Evolutionary conservation across 2,888 invertebrate genomes (phyloP).

Genomic region (Parochlus steinenii): DNA sequence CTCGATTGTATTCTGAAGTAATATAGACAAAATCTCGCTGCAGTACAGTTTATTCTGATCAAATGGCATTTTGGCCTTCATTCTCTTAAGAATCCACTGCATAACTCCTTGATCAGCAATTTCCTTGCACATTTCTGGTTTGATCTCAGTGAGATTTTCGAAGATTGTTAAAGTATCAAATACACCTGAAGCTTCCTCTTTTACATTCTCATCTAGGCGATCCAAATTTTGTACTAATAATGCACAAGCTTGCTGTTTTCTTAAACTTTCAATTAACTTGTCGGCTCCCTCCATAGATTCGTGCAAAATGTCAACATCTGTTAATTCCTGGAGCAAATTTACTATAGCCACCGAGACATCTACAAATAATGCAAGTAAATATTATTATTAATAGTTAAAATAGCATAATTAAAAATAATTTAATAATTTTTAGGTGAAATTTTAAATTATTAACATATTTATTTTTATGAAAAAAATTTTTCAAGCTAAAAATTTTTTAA

Average conservation of each 20-base stretch:
- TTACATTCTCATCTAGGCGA: constrained; percentile 78
- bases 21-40: constrained; percentile 88
- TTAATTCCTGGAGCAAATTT: constrained; percentile 62
- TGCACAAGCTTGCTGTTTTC: constrained; percentile 81
- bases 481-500: constrained; percentile 17
- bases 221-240: constrained; percentile 85
- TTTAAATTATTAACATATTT: too few relatives aligned
- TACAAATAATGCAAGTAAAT: too few relatives aligned
- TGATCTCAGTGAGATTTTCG: constrained; percentile 88
- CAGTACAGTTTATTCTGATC: constrained; percentile 91
- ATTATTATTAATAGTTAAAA: too few relatives aligned
- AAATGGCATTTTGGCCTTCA: constrained; percentile 77
- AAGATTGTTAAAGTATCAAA: constrained; percentile 82
- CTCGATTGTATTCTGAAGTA: constrained; percentile 77
- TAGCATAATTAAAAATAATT: too few relatives aligned
- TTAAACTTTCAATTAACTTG: constrained; percentile 68
- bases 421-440: too few relatives aligned
- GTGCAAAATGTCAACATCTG: constrained; percentile 89
- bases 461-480: constrained; percentile 12
- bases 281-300: constrained; percentile 87
- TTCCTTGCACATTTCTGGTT: constrained; percentile 65
- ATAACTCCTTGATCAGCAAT: constrained; percentile 82
- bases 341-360: constrained; percentile 32
- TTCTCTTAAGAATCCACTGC: constrained; percentile 79
- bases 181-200: constrained; percentile 91